A percentile compares a stretch with the other conserved stretches of the same genome.
These are phyloP conservation scores for Leucophora obtusa DNA, from an alignment of 2,888 invertebrate species.

Conservation along the genomic window DNA sequence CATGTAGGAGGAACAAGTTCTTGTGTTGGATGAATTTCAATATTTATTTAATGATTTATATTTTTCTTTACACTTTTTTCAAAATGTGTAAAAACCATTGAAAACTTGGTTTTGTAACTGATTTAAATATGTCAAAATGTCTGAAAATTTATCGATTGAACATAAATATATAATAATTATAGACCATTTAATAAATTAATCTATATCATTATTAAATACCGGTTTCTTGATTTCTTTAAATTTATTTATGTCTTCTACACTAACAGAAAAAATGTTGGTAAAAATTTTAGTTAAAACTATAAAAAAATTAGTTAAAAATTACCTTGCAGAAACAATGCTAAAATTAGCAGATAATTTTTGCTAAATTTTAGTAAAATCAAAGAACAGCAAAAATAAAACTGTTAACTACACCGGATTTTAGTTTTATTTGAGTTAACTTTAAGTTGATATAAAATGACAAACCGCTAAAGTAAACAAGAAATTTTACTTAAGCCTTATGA, in stretches of 20 bases:
- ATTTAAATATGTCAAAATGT: conserved; percentile 44
- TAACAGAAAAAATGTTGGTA: too few relatives aligned
- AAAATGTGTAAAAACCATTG: neutral
- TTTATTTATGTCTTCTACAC: conserved; percentile 2
- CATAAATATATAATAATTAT: neutral
- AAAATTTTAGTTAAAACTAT: too few relatives aligned
- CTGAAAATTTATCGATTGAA: conserved; percentile 30
- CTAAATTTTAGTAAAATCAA: too few relatives aligned
- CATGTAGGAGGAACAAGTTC: conserved; percentile 57
- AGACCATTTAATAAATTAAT: neutral
- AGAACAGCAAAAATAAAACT: too few relatives aligned
- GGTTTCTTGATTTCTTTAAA: neutral
- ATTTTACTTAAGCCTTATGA: too few relatives aligned
- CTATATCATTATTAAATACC: neutral
- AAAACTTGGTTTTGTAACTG: conserved; percentile 2
- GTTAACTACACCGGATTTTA: too few relatives aligned
- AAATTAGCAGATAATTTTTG: too few relatives aligned
- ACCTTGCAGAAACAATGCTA: too few relatives aligned
- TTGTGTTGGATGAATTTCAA: neutral
- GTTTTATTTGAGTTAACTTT: too few relatives aligned
- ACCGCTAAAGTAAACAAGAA: too few relatives aligned
- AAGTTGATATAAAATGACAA: too few relatives aligned
- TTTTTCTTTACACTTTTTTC: neutral
- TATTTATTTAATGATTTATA: neutral
- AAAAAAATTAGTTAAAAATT: too few relatives aligned